phyloP scores from a whole-genome alignment of 2,113 vertebrate species.

The Peromyscus polionotus region DNA sequence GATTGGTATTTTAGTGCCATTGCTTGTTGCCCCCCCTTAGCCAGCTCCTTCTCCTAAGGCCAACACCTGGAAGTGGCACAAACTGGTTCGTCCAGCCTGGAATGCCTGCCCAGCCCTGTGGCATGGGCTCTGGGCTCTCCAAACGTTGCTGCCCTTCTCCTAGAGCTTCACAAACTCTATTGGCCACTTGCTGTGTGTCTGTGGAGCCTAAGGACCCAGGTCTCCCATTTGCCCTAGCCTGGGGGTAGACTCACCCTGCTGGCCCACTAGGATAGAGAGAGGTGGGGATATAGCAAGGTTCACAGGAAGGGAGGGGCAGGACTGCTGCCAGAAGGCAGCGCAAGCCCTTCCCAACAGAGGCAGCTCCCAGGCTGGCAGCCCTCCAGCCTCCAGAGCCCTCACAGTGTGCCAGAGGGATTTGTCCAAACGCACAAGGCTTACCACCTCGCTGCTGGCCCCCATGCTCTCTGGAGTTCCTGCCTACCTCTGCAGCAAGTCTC shows the following conservation, averaged over 20 bases:
- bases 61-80: conserved; percentile 51
- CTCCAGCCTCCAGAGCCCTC: conserved; percentile 7
- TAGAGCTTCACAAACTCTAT: background rate
- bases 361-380: background rate
- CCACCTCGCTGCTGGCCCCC: fast-evolving
- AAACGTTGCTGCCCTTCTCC: background rate
- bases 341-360: conserved; percentile 52
- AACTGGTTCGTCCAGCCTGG: conserved; percentile 69
- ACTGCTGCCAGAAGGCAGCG: background rate
- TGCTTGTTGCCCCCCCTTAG: background rate
- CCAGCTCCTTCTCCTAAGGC: conserved; percentile 29
- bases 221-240: background rate
- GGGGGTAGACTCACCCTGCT: background rate
- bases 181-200: background rate
- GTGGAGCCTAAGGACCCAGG: background rate
- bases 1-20: background rate
- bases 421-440: background rate
- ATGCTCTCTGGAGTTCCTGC: background rate
- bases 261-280: background rate
- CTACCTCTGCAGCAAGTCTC: background rate
- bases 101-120: background rate
- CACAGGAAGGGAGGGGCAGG: background rate
- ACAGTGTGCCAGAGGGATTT: background rate
- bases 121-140: background rate
- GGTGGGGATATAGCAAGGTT: background rate